Evolutionary conservation across 1,140 invertebrate species (phyloP).

Genomic region (Chymomyza costata): DNA sequence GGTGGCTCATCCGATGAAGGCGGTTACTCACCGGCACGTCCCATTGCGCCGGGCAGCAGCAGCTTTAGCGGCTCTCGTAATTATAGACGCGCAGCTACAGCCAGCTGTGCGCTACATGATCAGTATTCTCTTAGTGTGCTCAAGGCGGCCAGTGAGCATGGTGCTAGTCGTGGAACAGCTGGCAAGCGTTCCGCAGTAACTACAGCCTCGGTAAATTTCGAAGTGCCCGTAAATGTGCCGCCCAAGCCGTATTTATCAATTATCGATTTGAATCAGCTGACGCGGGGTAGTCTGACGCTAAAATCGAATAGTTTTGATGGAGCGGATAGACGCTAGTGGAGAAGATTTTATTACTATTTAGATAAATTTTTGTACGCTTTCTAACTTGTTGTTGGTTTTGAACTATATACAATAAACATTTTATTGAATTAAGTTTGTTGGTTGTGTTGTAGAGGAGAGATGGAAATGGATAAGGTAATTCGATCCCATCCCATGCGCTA

Average conservation of each 20-base stretch:
- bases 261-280: slow-evolving; percentile 84
- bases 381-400: too few relatives aligned
- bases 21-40: slow-evolving; percentile 57
- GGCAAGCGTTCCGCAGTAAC: slow-evolving; percentile 29
- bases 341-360: too few relatives aligned
- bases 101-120: slow-evolving; percentile 45
- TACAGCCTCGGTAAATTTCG: slow-evolving; percentile 26
- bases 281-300: slow-evolving; percentile 78
- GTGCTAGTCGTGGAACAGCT: slow-evolving; percentile 6
- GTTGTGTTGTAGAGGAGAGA: too few relatives aligned
- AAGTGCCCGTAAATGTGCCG: slow-evolving; percentile 69
- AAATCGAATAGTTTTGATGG: slow-evolving; percentile 59
- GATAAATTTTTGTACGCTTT: not conserved
- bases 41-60: slow-evolving; percentile 60
- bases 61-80: slow-evolving; percentile 65
- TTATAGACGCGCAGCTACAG: slow-evolving; percentile 47
- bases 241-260: slow-evolving; percentile 81
- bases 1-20: slow-evolving; percentile 75
- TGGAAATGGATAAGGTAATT: too few relatives aligned
- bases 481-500: too few relatives aligned
- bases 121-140: slow-evolving; percentile 66
- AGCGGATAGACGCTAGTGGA: slow-evolving; percentile 43
- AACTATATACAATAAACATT: not conserved
- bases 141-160: slow-evolving; percentile 56
- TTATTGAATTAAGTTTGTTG: too few relatives aligned